phyloP scores from a whole-genome alignment of 2,113 vertebrate species.

The Catharus fuscescens region DNA sequence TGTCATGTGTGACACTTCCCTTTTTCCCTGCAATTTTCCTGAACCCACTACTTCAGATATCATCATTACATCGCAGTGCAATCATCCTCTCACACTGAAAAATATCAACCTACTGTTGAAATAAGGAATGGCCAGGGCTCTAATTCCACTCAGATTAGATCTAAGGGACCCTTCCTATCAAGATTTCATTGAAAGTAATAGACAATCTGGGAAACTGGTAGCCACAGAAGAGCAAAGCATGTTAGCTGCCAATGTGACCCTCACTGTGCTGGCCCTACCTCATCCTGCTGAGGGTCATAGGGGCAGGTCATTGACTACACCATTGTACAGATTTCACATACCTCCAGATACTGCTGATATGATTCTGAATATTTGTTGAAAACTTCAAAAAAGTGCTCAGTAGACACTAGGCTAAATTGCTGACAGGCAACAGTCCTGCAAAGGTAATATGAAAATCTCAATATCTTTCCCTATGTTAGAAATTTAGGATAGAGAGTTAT shows the following conservation, averaged over 20 bases:
- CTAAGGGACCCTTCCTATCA: not conserved
- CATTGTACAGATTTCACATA: not conserved
- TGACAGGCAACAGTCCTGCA: not conserved
- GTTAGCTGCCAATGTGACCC: not conserved
- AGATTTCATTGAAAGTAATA: not conserved
- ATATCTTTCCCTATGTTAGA: not conserved
- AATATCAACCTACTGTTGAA: not conserved
- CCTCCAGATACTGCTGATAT: not conserved
- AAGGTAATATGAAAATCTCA: not conserved
- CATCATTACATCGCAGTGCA: not conserved
- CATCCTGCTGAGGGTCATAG: not conserved
- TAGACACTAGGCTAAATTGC: not conserved
- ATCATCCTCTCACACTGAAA: not conserved
- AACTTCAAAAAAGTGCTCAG: not conserved
- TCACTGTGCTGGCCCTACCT: not conserved
- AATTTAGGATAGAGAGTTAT: not conserved
- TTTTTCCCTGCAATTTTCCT: not conserved
- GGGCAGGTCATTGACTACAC: not conserved
- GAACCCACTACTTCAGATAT: not conserved
- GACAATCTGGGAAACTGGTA: not conserved
- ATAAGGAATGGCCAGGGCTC: not conserved
- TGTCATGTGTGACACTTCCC: not conserved
- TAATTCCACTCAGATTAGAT: not conserved
- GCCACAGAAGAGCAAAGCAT: accelerated
- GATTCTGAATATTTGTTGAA: not conserved